Evolutionary conservation across 1,140 invertebrate species (phyloP).

Genomic region (Neotoxoptera formosana): DNA sequence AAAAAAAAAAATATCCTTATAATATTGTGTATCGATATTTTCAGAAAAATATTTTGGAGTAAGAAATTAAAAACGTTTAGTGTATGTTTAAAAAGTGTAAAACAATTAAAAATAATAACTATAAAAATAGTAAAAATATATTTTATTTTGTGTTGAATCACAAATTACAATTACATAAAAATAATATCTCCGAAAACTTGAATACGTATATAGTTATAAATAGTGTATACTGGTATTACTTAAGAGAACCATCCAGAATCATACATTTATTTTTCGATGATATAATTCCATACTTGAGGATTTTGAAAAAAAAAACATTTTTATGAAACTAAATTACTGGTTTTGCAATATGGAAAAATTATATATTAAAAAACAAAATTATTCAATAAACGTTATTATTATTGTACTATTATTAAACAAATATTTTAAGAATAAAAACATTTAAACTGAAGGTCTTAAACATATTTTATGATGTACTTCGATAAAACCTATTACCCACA

Average conservation of each 20-base stretch:
- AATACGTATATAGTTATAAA: neutral
- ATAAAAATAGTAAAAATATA: too few relatives aligned
- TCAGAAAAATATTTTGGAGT: neutral
- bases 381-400: neutral
- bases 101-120: neutral
- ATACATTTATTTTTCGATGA: neutral
- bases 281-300: neutral
- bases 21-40: too few relatives aligned
- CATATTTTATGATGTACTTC: neutral
- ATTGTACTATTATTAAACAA: neutral
- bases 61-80: neutral
- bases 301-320: neutral
- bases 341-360: neutral
- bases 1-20: too few relatives aligned
- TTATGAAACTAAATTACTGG: neutral
- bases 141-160: too few relatives aligned
- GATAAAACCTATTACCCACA: neutral
- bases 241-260: neutral
- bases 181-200: neutral
- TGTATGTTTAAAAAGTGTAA: too few relatives aligned
- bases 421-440: neutral
- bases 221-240: neutral
- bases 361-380: neutral
- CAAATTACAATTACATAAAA: neutral
- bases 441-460: neutral